Base-by-base conservation (phyloP, 2,888 invertebrate genomes). In the Melinaea menophilus region DNA sequence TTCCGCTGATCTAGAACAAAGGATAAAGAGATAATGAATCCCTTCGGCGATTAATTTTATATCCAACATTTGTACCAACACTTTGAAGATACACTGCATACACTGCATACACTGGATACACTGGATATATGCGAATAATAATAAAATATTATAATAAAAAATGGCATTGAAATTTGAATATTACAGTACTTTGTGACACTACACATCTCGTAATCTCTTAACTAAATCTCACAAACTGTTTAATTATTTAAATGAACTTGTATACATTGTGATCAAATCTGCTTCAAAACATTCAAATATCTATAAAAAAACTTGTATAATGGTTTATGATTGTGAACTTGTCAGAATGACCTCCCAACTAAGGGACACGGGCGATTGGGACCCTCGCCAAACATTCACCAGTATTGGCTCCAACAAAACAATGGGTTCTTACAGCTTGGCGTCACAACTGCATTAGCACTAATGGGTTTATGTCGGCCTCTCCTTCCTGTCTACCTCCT, bases 381-480 rank as follows among this genome's bases (percentile, higher is more conserved):
- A 46, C 47, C 33, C 47, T 12, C 51, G 54, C 48, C 48, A 35
- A 41, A 41, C 37, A 35, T 54, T 35, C 7, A 31, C 59, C 41
- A 59, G 54, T 12, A 47, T 59, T 59, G 35, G 41, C 41, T 35
- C 37, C 37, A 58, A 47, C 46, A 59, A 59, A 59, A 59, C 55
- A 59, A 59, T 59, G 45, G 51, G 31, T 41, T 59, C 55, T 54
- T 63, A 46, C 35, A 41, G 60, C 13, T 58, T 51, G 57, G 55
- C 65, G 61, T 59, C 58, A 56, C 64, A 59, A 54, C 54, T 66
- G 75, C 79, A 82, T 85, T 84, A 83, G 73, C 71, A 68, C 79
- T 85, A 86, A 86, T 86, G 84, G 84, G 77, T 80, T 85, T 84
- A 83, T 76, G 83, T 81, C 79, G 83, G 58, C 76, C 75, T 73